Conservation (phyloP, 2,797 vertebrate genomes). For the Capromys pilorides region DNA sequence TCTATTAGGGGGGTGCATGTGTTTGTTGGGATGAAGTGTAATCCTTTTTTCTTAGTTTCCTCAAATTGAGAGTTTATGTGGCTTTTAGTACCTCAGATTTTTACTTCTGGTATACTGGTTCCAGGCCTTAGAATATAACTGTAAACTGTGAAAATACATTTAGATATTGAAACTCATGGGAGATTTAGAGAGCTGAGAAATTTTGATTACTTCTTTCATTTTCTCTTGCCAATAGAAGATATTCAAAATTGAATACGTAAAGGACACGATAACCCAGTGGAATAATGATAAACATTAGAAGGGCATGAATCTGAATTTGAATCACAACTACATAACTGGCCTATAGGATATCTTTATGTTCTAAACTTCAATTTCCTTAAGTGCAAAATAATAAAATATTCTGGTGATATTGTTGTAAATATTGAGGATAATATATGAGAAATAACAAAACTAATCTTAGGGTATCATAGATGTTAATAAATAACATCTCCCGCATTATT, state of each 20-base stretch:
- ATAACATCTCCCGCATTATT: not conserved
- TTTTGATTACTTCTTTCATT: not conserved
- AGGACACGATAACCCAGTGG: not conserved
- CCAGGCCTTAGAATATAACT: not conserved
- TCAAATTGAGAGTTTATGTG: not conserved
- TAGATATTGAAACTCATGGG: not conserved
- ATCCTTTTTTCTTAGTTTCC: not conserved
- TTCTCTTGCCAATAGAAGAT: not conserved
- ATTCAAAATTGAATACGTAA: not conserved
- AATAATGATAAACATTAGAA: slow-evolving; percentile 13
- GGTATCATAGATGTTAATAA: not conserved
- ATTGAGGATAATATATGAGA: slow-evolving; percentile 27
- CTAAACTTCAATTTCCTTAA: slow-evolving; percentile 30
- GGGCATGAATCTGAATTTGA: not conserved
- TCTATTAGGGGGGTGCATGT: not conserved
- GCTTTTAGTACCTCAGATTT: slow-evolving; percentile 22
- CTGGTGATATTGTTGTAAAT: not conserved
- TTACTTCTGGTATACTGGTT: slow-evolving; percentile 40
- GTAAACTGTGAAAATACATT: not conserved
- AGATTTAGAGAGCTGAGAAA: slow-evolving; percentile 13
- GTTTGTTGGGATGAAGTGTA: not conserved
- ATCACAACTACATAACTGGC: not conserved
- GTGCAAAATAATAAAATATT: slow-evolving; percentile 30
- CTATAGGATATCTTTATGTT: slow-evolving; percentile 14
- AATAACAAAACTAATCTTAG: not conserved